These are phyloP conservation scores for Oceanites oceanicus DNA, from an alignment of 2,113 vertebrate species.

Conservation along the genomic window DNA sequence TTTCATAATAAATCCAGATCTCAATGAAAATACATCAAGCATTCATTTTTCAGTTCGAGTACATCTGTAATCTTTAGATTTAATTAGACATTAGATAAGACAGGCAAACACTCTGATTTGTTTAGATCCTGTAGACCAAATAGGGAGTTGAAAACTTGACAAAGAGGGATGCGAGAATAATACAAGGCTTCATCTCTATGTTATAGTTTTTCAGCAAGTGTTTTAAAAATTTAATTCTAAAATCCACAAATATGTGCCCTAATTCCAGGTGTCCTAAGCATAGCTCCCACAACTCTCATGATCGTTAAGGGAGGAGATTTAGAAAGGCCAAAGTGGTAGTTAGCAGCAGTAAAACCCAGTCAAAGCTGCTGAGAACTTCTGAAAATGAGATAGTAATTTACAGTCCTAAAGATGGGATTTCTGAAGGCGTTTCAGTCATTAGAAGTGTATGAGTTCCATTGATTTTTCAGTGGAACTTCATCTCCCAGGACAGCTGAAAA, in stretches of 20 bases:
- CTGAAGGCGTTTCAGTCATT: neutral
- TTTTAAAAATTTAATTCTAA: neutral
- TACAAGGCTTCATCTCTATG: accelerated
- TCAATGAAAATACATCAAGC: neutral
- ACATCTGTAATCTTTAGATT: neutral
- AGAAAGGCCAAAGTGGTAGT: neutral
- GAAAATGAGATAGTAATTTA: neutral
- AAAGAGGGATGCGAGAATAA: neutral
- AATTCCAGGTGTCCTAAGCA: neutral
- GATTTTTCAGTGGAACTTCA: neutral
- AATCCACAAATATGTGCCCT: too few species aligned
- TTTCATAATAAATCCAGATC: neutral
- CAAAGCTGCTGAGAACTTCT: neutral
- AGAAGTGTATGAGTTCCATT: neutral
- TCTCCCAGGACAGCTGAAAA: neutral
- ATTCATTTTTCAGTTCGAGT: neutral
- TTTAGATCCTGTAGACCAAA: neutral
- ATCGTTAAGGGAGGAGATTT: neutral
- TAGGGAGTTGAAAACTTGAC: neutral
- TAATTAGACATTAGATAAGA: neutral
- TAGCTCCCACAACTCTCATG: neutral
- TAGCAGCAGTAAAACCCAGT: neutral
- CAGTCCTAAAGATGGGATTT: neutral
- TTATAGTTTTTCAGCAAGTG: accelerated
- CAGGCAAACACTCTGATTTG: accelerated